phyloP scores from a whole-genome alignment of 2,797 vertebrate genomes.

The Poecilia gillii region DNA sequence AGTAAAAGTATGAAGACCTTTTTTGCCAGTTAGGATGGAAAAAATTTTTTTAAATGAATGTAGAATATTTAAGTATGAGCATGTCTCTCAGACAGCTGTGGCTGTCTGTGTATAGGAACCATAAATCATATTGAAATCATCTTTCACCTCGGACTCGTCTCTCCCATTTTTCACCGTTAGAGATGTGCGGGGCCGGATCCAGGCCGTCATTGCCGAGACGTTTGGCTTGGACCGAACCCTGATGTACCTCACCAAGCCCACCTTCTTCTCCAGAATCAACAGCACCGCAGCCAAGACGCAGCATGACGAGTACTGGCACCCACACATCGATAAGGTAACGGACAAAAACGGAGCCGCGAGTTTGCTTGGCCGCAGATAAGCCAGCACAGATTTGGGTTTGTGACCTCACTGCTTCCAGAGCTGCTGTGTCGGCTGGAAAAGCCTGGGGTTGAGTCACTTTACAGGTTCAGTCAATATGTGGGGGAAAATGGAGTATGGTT shows the following conservation, averaged over 20 bases:
- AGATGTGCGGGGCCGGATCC: constrained; percentile 86
- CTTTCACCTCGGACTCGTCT: background rate
- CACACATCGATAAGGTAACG: constrained; percentile 92
- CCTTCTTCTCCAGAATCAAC: constrained; percentile 98
- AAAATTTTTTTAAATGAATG: background rate
- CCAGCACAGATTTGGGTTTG: background rate
- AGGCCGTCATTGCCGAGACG: constrained; percentile 84
- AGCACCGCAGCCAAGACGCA: constrained; percentile 88
- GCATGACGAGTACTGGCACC: constrained; percentile 97
- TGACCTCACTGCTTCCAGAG: background rate
- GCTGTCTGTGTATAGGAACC: background rate
- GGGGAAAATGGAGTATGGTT: background rate
- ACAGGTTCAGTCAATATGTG: background rate
- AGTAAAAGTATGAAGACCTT: background rate
- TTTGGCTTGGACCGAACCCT: constrained; percentile 84
- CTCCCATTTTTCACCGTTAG: constrained; percentile 65
- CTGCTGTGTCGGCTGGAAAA: background rate
- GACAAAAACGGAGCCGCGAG: background rate
- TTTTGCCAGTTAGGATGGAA: background rate
- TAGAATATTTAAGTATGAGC: background rate
- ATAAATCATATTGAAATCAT: constrained; percentile 1
- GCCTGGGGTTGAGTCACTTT: background rate
- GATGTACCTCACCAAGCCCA: constrained; percentile 94
- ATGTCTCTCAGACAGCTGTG: background rate
- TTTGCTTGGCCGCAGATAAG: background rate